phyloP scores from a whole-genome alignment of 2,888 invertebrate species.

The Flabesymbios commensalis region DNA sequence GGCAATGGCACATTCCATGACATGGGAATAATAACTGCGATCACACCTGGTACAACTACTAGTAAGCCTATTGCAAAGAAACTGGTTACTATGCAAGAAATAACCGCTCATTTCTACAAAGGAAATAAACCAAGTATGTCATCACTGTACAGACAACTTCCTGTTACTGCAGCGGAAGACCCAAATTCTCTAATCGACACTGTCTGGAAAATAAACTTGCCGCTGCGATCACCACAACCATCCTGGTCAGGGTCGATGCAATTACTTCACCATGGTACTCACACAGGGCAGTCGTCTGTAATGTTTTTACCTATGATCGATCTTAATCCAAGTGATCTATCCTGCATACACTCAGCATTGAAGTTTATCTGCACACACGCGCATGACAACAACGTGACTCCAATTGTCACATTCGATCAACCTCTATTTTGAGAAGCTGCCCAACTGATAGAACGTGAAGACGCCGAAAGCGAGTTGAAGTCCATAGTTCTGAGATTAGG shows the following conservation, averaged over 20 bases:
- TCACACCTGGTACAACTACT: no score
- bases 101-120: no score
- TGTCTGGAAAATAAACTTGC: not conserved
- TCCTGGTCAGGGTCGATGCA: not conserved
- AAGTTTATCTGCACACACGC: conserved; percentile 21
- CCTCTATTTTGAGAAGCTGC: conserved; percentile 32
- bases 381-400: no score
- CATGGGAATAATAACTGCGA: no score
- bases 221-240: not conserved
- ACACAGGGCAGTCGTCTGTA: conserved; percentile 31
- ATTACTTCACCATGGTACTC: conserved; percentile 13
- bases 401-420: conserved; percentile 36
- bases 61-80: not conserved
- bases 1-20: no score
- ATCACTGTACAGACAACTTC: no score
- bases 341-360: conserved; percentile 26
- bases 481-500: conserved; percentile 26
- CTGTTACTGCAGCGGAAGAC: no score
- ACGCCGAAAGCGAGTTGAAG: conserved; percentile 13
- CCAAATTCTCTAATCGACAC: not conserved
- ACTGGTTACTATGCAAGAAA: not conserved
- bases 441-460: conserved; percentile 13
- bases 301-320: conserved; percentile 37
- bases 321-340: conserved; percentile 29
- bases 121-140: no score